These are phyloP conservation scores for Hydrocynus forskahlii DNA, from an alignment of 2,797 vertebrate species.

Conservation along the genomic window DNA sequence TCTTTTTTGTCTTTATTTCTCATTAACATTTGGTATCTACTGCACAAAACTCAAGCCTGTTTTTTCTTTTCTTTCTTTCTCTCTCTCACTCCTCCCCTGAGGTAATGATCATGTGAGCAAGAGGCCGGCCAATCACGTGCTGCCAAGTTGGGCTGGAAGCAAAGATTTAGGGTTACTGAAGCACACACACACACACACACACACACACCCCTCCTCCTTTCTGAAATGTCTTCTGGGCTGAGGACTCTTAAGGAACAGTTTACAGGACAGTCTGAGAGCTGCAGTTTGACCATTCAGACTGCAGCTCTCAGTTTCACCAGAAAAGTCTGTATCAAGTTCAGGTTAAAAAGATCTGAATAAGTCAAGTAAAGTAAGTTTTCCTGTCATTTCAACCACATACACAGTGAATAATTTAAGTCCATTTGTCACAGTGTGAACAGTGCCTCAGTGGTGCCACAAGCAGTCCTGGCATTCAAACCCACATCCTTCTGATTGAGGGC, in stretches of 20 bases:
- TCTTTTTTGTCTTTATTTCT: neutral
- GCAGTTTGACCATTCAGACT: neutral
- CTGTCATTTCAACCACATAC: no score
- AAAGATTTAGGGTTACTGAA: constrained; percentile 46
- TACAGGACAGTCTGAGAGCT: no score
- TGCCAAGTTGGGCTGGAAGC: constrained; percentile 66
- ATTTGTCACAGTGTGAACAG: no score
- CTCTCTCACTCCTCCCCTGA: constrained; percentile 32
- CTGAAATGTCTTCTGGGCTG: neutral
- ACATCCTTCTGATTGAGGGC: no score
- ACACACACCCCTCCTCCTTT: neutral
- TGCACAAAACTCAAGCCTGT: constrained; percentile 4
- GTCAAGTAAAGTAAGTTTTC: no score
- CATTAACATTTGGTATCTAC: neutral
- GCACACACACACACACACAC: constrained; percentile 11
- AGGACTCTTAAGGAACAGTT: constrained; percentile 23
- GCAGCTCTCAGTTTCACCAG: neutral
- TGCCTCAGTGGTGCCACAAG: no score
- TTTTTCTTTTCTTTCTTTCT: constrained; percentile 21
- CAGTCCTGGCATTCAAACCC: no score
- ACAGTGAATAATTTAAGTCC: no score
- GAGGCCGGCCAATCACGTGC: constrained; percentile 69
- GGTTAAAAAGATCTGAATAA: no score
- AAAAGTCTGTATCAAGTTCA: neutral
- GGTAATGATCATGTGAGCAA: constrained; percentile 59